Conservation (phyloP, 2,797 vertebrate genomes). For the Centroberyx gerrardi region DNA sequence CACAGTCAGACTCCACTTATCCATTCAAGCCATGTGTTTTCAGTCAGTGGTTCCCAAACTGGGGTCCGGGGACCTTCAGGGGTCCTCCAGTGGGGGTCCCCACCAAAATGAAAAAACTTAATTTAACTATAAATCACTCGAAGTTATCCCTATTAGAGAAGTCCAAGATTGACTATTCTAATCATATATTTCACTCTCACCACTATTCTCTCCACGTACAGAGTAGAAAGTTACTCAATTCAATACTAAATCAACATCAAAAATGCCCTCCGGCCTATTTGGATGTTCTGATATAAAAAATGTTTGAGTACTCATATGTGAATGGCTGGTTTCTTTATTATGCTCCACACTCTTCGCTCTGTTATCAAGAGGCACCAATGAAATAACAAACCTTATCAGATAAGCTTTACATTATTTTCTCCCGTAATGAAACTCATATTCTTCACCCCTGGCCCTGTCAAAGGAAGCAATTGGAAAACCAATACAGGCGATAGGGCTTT, state of each 20-base stretch:
- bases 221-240: neutral
- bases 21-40: slow-evolving; percentile 70
- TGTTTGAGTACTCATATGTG: no score
- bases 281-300: no score
- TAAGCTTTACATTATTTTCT: slow-evolving; percentile 9
- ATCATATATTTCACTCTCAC: neutral
- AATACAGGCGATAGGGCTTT: slow-evolving; percentile 3
- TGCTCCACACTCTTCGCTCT: neutral
- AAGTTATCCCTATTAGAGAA: neutral
- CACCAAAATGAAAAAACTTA: slow-evolving; percentile 37
- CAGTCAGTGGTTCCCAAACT: slow-evolving; percentile 54
- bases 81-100: slow-evolving; percentile 47
- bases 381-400: slow-evolving; percentile 42
- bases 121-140: slow-evolving; percentile 21
- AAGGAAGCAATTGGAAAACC: slow-evolving; percentile 11
- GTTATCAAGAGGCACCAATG: slow-evolving; percentile 25
- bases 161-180: no score
- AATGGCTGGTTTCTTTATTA: neutral
- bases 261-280: neutral
- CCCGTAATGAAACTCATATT: neutral
- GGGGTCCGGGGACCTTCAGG: slow-evolving; percentile 62
- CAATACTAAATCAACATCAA: neutral
- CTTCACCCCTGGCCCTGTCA: neutral
- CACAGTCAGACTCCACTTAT: slow-evolving; percentile 57
- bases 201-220: neutral